Evolutionary conservation across 1,140 invertebrate species (phyloP).

Genomic region (Heliconius himera): DNA sequence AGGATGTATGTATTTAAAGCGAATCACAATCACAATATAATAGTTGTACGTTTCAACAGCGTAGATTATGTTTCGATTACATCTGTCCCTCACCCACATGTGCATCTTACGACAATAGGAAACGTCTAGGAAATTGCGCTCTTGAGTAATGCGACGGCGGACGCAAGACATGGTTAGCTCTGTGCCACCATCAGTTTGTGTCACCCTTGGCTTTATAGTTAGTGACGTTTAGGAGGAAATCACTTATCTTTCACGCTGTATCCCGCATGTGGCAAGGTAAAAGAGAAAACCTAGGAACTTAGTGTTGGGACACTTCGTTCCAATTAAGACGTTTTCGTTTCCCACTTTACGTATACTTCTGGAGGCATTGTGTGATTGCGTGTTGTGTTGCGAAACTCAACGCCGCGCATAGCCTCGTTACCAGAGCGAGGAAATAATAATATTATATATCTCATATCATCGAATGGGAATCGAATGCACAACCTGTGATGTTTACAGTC

Average conservation of each 20-base stretch:
- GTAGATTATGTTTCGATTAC: constrained; percentile 31
- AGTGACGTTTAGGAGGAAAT: too few species aligned
- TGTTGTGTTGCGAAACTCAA: not conserved
- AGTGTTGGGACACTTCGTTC: not conserved
- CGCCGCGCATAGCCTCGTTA: not conserved
- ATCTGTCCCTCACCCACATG: constrained; percentile 38
- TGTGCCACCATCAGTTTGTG: not conserved
- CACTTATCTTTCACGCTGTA: too few species aligned
- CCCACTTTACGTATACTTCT: not conserved
- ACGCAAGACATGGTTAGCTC: constrained; percentile 4
- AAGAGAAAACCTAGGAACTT: too few species aligned
- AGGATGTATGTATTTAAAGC: not conserved
- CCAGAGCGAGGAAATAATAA: too few species aligned
- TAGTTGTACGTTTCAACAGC: constrained; percentile 28
- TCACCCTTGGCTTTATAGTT: not conserved
- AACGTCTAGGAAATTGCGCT: constrained; percentile 34
- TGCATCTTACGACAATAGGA: constrained; percentile 37
- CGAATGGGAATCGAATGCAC: too few species aligned
- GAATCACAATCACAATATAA: not conserved
- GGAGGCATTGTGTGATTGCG: too few species aligned
- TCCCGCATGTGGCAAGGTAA: too few species aligned
- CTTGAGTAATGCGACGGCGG: constrained; percentile 29
- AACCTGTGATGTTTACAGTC: too few species aligned
- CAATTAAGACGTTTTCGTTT: too few species aligned
- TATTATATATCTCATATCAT: too few species aligned